These are phyloP conservation scores for Neogobius melanostomus DNA, from an alignment of 2,113 vertebrate genomes.

Conservation along the genomic window DNA sequence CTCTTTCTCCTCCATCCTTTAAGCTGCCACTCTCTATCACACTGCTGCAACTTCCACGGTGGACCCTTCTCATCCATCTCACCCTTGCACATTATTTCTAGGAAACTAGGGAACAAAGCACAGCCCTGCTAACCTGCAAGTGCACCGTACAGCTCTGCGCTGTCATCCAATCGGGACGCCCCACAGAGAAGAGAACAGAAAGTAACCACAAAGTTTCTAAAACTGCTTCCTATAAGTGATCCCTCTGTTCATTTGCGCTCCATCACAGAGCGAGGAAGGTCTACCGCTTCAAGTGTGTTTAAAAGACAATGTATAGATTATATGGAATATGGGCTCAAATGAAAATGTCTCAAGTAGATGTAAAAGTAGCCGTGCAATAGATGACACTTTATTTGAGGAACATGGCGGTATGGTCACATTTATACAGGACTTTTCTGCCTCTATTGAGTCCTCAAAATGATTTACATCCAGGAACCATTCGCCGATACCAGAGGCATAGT, in stretches of 20 bases:
- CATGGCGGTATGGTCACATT: not conserved
- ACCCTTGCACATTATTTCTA: constrained; percentile 4
- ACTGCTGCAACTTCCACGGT: not conserved
- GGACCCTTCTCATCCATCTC: constrained; percentile 7
- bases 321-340: not conserved
- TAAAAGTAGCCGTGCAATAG: not conserved
- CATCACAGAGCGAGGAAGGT: not conserved
- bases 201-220: constrained; percentile 7
- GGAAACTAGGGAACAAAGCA: constrained; percentile 1
- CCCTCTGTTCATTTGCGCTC: constrained; percentile 19
- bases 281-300: not conserved
- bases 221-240: constrained; percentile 40
- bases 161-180: constrained; percentile 17
- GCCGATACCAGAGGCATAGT: too few species aligned
- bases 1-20: constrained; percentile 2
- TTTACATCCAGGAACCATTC: too few species aligned
- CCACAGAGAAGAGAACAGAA: constrained; percentile 14
- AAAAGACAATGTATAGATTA: constrained; percentile 18
- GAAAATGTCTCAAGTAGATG: not conserved
- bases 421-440: too few species aligned
- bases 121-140: not conserved
- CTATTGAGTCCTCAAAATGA: too few species aligned
- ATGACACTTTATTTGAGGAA: not conserved
- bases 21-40: not conserved
- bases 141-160: constrained; percentile 14